Evolutionary conservation across 2,797 vertebrate species (phyloP).

Genomic region (Pteronotus mesoamericanus): DNA sequence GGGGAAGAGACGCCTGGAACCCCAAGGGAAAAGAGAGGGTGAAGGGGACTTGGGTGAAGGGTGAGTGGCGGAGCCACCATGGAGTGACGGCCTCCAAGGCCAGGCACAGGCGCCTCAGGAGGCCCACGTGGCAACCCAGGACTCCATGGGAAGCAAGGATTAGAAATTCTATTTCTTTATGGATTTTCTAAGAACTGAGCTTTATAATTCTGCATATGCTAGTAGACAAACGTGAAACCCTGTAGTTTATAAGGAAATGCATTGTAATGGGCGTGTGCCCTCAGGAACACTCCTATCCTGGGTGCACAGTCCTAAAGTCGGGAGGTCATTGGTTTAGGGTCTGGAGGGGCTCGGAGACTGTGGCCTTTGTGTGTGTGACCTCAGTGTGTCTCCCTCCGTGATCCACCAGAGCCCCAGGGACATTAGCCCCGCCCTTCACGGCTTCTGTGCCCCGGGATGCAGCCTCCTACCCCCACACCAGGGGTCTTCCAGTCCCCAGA

Average conservation of each 20-base stretch:
- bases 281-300: accelerated
- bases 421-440: background rate
- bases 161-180: background rate
- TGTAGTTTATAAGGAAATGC: background rate
- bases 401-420: conserved; percentile 5
- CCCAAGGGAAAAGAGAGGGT: background rate
- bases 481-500: background rate
- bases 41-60: background rate
- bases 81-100: background rate
- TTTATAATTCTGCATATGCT: background rate
- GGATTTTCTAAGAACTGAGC: background rate
- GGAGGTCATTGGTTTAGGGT: background rate
- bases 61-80: accelerated
- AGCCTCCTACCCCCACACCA: background rate
- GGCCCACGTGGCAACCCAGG: background rate
- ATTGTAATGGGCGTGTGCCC: accelerated
- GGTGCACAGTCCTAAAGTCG: background rate
- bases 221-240: background rate
- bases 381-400: background rate
- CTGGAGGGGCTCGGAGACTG: accelerated
- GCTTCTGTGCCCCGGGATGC: background rate
- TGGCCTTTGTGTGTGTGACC: background rate
- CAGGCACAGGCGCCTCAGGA: background rate
- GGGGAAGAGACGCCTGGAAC: background rate
- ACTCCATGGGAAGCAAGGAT: background rate